phyloP scores from a whole-genome alignment of 2,797 vertebrate species.

The Sciurus carolinensis region DNA sequence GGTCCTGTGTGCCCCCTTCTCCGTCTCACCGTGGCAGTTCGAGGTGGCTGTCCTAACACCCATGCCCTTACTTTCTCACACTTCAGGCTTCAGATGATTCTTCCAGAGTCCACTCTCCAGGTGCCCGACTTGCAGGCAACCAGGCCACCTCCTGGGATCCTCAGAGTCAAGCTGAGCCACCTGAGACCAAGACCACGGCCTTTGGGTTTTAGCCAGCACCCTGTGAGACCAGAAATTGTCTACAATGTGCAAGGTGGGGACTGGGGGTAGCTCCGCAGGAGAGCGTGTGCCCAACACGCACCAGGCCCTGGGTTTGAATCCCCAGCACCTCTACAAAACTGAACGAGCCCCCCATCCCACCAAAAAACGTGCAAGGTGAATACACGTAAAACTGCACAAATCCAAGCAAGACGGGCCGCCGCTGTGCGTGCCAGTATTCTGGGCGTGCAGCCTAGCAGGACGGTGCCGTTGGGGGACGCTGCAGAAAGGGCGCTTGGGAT shows the following conservation, averaged over 20 bases:
- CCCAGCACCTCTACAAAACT: neutral
- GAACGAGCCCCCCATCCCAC: too few species aligned
- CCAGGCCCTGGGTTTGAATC: neutral
- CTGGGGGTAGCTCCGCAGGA: neutral
- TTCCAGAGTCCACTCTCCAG: too few species aligned
- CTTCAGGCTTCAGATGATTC: neutral
- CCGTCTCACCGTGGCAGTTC: accelerated
- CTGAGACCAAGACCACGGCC: neutral
- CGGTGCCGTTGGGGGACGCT: accelerated
- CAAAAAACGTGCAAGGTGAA: too few species aligned
- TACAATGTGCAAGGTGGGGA: neutral
- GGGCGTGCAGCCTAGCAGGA: neutral
- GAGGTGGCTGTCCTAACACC: too few species aligned
- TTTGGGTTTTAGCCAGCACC: neutral
- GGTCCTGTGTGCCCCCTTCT: accelerated
- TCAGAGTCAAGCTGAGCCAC: neutral
- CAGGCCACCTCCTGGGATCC: neutral
- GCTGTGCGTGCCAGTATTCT: neutral
- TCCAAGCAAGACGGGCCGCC: neutral
- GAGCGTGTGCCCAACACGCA: neutral
- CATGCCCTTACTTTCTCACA: too few species aligned
- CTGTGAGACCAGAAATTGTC: neutral
- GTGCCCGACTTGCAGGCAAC: too few species aligned
- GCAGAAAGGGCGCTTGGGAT: neutral
- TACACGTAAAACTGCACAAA: neutral